Base-by-base conservation (phyloP, 2,797 vertebrate species). In the Clarias fuscus region DNA sequence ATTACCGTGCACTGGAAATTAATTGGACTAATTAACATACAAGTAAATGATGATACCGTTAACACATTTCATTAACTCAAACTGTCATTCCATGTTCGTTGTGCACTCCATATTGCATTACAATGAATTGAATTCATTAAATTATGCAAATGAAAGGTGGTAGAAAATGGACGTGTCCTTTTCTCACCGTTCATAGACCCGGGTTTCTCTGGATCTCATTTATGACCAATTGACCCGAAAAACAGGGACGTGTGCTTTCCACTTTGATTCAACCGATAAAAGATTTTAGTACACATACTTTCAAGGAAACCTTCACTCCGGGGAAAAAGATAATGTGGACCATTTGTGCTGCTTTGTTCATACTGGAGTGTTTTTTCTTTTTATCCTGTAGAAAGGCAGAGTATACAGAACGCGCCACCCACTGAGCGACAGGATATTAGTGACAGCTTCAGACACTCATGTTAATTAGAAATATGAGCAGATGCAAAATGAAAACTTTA, bases 21-120 rank as follows among this genome's bases (percentile, higher is more conserved):
- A 96, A 96, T 96, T 96, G 94, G 94, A 94, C 95, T 96, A 96
- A 96, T 96, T 96, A 96, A 95, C 95, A 96, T 96, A 96, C 95
- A 96, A 95, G 94, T 95, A 96, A 96, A 96, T 96, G 95, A 96
- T 95, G 95, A 96, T 95, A 95, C 94, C 95, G 95, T 96, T 96
- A 96, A 96, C 95, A 96, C 95, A 96, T 96, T 96, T 96, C 96
- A 96, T 96, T 96, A 96, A 96, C 95, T 96, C 95, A 94, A 95
- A 96, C 94, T 95, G 94, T 96, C 95, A 96, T 96, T 96, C 94
- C 93, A 93, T 94, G 93, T 96, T 96, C 92, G 91, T 93, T 90
- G 89, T 91, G 94, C 95, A 94, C 94, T 95, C 93, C 90, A 94
- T 93, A 95, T 93, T 94, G 94, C 94, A 96, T 96, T 95, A 96